Conservation (phyloP, 2,113 vertebrate genomes). For the Rhea pennata region DNA sequence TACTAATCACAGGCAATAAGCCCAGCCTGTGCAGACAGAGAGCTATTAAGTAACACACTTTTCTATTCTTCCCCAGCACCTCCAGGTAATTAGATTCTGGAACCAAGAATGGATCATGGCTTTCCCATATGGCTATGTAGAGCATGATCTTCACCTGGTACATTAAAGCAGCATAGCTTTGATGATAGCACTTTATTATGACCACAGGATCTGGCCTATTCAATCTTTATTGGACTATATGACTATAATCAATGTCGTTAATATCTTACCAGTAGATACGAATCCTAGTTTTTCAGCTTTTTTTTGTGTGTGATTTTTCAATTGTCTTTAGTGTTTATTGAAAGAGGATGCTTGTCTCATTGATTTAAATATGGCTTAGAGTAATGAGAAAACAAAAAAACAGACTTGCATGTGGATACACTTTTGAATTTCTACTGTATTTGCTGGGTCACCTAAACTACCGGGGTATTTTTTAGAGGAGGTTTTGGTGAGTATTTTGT, state of each 20-base stretch:
- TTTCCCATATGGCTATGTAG: neutral
- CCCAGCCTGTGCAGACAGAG: neutral
- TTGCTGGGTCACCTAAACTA: neutral
- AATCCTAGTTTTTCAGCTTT: neutral
- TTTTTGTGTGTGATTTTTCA: neutral
- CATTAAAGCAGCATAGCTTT: neutral
- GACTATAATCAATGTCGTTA: neutral
- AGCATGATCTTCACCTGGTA: neutral
- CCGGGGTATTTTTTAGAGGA: neutral
- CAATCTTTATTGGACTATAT: neutral
- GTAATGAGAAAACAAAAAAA: neutral
- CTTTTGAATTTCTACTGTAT: neutral
- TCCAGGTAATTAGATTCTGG: neutral
- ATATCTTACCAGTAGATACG: constrained; percentile 4
- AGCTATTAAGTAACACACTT: neutral
- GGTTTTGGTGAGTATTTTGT: neutral
- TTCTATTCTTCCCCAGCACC: neutral
- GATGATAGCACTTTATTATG: neutral
- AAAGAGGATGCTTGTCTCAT: neutral
- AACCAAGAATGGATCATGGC: neutral
- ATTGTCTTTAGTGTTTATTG: neutral
- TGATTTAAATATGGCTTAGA: neutral
- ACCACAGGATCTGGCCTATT: neutral
- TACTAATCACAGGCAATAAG: neutral
- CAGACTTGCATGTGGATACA: neutral